These are phyloP conservation scores for Addax nasomaculatus DNA, from an alignment of 2,113 vertebrate genomes.

Conservation along the genomic window DNA sequence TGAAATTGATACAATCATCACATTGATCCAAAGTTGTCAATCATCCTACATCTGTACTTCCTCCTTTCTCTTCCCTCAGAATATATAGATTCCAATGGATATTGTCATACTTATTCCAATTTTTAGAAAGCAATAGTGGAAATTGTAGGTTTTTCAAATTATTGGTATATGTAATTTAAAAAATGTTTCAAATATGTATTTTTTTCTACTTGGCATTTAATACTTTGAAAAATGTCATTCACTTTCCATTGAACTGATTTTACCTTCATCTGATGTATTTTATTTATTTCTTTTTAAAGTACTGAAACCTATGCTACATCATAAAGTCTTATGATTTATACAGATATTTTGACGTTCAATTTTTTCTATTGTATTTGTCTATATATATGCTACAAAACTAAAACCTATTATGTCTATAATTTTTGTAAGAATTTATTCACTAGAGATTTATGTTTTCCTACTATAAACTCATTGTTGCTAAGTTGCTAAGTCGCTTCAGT, in stretches of 20 bases:
- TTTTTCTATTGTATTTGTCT: neutral
- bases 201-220: neutral
- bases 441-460: neutral
- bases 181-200: neutral
- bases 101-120: neutral
- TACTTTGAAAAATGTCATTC: neutral
- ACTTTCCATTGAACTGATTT: neutral
- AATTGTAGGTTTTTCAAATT: slow-evolving; percentile 4
- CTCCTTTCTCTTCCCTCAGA: slow-evolving; percentile 39
- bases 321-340: neutral
- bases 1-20: slow-evolving; percentile 87
- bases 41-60: slow-evolving; percentile 69
- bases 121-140: slow-evolving; percentile 51
- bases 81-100: slow-evolving; percentile 1
- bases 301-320: neutral
- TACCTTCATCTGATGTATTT: neutral
- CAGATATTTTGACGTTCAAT: neutral
- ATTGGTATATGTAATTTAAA: neutral
- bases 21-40: slow-evolving; percentile 81
- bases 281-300: neutral
- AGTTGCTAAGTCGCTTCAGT: too few species aligned
- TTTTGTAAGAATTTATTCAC: neutral
- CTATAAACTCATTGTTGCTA: neutral
- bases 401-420: neutral
- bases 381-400: neutral